phyloP scores from a whole-genome alignment of 2,888 invertebrate species.

The Lacanobia wlatinum region DNA sequence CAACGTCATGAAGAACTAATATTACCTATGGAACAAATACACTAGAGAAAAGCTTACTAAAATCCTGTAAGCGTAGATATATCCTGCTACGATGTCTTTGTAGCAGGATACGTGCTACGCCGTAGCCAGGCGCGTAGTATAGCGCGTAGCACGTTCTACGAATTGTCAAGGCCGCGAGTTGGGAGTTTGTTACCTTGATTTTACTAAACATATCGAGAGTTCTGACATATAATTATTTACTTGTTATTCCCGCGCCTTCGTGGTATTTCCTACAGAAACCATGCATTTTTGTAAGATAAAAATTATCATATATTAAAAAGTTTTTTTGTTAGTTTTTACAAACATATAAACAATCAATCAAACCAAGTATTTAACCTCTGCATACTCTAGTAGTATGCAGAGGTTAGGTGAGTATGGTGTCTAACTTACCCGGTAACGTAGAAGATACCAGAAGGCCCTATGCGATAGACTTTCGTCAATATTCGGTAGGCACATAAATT shows the following conservation, averaged over 20 bases:
- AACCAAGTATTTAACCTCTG: neutral
- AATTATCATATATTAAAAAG: too few relatives aligned
- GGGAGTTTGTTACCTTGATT: neutral
- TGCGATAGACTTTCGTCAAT: slow-evolving; percentile 40
- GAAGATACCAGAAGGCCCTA: slow-evolving; percentile 50
- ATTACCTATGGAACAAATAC: too few relatives aligned
- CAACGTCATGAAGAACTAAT: too few relatives aligned
- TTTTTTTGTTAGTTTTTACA: too few relatives aligned
- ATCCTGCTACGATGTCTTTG: neutral
- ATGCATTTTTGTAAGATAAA: too few relatives aligned
- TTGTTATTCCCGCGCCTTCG: neutral
- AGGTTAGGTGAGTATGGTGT: neutral
- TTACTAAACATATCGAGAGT: too few relatives aligned
- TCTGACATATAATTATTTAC: neutral
- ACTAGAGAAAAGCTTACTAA: neutral
- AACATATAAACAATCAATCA: neutral
- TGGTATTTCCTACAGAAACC: too few relatives aligned
- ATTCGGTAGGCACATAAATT: slow-evolving; percentile 30
- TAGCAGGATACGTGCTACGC: slow-evolving; percentile 17
- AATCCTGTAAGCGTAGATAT: neutral
- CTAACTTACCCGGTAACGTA: slow-evolving; percentile 48
- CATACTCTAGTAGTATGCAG: neutral
- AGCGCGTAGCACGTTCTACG: neutral
- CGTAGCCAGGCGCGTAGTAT: slow-evolving; percentile 2
- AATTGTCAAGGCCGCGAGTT: neutral